These are phyloP conservation scores for Stenurella melanura DNA, from an alignment of 2,888 invertebrate species.

Conservation along the genomic window DNA sequence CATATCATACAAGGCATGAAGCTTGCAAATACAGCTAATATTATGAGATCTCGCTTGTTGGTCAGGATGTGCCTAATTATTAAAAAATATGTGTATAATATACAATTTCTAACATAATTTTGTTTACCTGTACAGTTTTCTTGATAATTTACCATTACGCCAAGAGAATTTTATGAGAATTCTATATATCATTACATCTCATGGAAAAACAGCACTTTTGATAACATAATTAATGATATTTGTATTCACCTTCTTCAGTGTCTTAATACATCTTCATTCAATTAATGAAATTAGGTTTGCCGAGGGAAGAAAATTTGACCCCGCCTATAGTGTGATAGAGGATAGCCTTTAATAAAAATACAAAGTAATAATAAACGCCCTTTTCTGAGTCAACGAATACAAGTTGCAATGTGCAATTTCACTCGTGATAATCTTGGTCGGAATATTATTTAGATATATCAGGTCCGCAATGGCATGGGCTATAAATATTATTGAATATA, in stretches of 20 bases:
- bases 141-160: too few relatives aligned
- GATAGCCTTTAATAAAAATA: slow-evolving; percentile 24
- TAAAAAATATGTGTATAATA: too few relatives aligned
- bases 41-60: too few relatives aligned
- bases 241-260: not conserved
- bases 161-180: too few relatives aligned
- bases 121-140: too few relatives aligned
- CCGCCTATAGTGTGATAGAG: slow-evolving; percentile 22
- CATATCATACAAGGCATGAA: too few relatives aligned
- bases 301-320: not conserved
- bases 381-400: slow-evolving; percentile 31
- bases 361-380: slow-evolving; percentile 34
- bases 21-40: too few relatives aligned
- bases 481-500: slow-evolving; percentile 73
- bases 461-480: slow-evolving; percentile 68
- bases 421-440: slow-evolving; percentile 50
- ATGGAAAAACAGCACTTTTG: not conserved
- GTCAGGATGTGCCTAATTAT: too few relatives aligned
- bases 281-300: not conserved
- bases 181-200: not conserved
- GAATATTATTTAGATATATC: slow-evolving; percentile 69
- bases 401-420: slow-evolving; percentile 41
- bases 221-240: not conserved
- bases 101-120: too few relatives aligned
- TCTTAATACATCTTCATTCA: not conserved